A percentile compares a stretch with the other conserved stretches of the same genome.
Conservation (phyloP, 2,888 invertebrate genomes). For the Apotomis turbidana region DNA sequence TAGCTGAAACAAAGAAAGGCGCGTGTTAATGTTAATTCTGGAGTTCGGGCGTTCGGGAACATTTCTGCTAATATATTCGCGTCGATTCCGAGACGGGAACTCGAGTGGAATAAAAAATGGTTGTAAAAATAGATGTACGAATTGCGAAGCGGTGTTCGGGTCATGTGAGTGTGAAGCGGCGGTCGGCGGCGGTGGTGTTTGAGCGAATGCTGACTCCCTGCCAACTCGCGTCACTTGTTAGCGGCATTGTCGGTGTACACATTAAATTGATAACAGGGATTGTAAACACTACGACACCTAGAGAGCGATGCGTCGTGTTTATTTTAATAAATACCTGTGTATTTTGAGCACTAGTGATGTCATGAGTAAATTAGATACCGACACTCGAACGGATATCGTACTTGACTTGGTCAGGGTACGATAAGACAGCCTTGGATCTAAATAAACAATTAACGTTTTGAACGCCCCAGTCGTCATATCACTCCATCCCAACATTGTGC, state of each 20-base stretch:
- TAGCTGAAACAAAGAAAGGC: conserved; percentile 76
- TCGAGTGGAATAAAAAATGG: conserved; percentile 73
- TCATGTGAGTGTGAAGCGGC: conserved; percentile 64
- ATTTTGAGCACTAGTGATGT: conserved; percentile 45
- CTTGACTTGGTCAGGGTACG: conserved; percentile 65
- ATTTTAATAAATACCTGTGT: conserved; percentile 59
- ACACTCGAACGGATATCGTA: conserved; percentile 49
- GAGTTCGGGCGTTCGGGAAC: conserved; percentile 49
- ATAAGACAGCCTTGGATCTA: conserved; percentile 50
- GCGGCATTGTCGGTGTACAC: conserved; percentile 58
- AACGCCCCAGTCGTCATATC: too few relatives aligned
- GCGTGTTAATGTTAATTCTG: conserved; percentile 54
- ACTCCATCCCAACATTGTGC: too few relatives aligned
- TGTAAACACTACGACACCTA: conserved; percentile 67
- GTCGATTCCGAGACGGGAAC: conserved; percentile 68
- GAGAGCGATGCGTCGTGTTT: conserved; percentile 56
- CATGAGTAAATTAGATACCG: conserved; percentile 50
- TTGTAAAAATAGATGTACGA: conserved; percentile 70
- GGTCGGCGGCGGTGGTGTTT: conserved; percentile 58
- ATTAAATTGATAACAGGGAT: conserved; percentile 65
- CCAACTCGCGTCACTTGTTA: conserved; percentile 72
- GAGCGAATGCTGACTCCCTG: conserved; percentile 65
- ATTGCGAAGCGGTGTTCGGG: conserved; percentile 66
- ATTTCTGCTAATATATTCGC: conserved; percentile 61
- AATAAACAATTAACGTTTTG: background rate